These are phyloP conservation scores for Orchesella cincta DNA, from an alignment of 1,140 invertebrate species.

Conservation along the genomic window DNA sequence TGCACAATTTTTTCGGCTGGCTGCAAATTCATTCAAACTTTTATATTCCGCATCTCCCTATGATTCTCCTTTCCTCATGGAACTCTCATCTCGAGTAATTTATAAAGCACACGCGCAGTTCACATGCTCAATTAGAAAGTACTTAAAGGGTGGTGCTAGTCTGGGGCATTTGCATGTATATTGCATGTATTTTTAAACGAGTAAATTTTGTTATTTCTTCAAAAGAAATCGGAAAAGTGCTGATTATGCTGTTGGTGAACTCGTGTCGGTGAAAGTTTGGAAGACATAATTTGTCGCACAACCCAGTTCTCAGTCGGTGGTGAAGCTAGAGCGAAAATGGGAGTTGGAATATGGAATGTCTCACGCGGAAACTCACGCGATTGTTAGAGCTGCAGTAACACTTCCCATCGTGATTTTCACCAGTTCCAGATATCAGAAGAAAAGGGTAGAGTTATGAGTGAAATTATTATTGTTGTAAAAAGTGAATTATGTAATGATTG, in stretches of 20 bases:
- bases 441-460: constrained; percentile 30
- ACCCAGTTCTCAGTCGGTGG: constrained; percentile 76
- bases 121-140: too few relatives aligned
- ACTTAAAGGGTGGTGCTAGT: constrained; percentile 75
- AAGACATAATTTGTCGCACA: constrained; percentile 83
- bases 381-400: constrained; percentile 83
- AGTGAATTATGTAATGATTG: background rate
- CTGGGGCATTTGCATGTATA: constrained; percentile 83
- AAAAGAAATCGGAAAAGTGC: too few relatives aligned
- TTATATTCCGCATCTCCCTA: too few relatives aligned
- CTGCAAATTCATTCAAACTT: too few relatives aligned
- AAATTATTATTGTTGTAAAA: background rate
- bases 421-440: constrained; percentile 76
- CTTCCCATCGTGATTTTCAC: constrained; percentile 80
- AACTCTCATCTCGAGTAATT: too few relatives aligned
- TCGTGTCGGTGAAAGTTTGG: constrained; percentile 80
- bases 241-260: too few relatives aligned
- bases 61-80: too few relatives aligned
- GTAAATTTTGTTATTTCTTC: background rate
- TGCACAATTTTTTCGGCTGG: too few relatives aligned
- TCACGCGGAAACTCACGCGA: constrained; percentile 75
- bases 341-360: constrained; percentile 81
- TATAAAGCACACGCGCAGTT: too few relatives aligned
- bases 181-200: constrained; percentile 61
- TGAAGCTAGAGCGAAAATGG: constrained; percentile 81